Conservation (phyloP, 2,888 invertebrate genomes). For the Stegophylla sp. region DNA sequence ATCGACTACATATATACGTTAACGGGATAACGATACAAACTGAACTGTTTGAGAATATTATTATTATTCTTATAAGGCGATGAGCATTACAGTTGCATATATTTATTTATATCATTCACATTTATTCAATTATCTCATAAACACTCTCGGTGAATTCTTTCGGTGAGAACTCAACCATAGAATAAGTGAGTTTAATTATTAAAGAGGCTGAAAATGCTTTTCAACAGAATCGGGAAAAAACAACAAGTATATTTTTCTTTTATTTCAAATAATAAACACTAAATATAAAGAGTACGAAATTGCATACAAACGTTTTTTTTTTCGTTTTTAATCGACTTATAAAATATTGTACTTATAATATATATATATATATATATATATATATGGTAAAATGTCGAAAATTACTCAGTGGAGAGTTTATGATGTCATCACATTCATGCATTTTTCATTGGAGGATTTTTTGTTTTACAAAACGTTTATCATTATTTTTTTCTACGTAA, state of each 20-base stretch:
- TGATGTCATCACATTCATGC: background rate
- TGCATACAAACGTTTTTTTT: background rate
- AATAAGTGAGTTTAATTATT: constrained; percentile 1
- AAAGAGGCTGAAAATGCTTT: background rate
- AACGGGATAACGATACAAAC: background rate
- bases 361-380: no score
- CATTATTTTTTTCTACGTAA: background rate
- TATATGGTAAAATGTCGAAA: background rate
- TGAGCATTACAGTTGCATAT: background rate
- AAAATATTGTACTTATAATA: background rate
- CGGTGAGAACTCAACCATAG: background rate
- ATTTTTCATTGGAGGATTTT: background rate
- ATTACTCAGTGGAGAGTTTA: constrained; percentile 6
- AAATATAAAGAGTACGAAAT: background rate
- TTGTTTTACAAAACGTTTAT: background rate
- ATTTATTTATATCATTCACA: background rate
- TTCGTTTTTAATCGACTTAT: constrained; percentile 11
- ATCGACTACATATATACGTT: background rate
- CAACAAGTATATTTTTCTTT: background rate
- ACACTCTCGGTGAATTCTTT: background rate
- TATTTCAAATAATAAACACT: background rate
- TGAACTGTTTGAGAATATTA: background rate
- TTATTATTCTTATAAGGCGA: background rate
- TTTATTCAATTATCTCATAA: background rate
- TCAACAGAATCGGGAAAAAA: background rate